phyloP scores from a whole-genome alignment of 2,113 vertebrate genomes.

The Ia io region DNA sequence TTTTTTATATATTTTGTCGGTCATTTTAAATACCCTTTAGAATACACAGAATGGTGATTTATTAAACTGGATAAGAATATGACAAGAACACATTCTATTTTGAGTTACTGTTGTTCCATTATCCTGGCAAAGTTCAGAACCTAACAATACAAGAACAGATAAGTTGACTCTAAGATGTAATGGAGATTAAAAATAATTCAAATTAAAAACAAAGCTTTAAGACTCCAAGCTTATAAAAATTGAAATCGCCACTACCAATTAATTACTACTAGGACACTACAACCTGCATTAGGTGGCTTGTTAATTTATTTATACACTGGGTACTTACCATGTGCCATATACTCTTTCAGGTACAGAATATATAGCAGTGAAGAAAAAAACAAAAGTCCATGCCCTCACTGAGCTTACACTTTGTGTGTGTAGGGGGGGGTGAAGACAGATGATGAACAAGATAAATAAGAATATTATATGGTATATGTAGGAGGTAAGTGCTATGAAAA shows the following conservation, averaged over 20 bases:
- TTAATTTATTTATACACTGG: background rate
- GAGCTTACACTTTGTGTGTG: background rate
- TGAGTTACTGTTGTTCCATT: background rate
- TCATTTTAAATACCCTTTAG: background rate
- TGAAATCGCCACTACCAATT: background rate
- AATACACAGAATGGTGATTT: constrained; percentile 17
- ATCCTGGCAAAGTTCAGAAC: background rate
- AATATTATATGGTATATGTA: background rate
- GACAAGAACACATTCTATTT: background rate
- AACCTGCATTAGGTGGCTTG: background rate
- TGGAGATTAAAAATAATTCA: background rate
- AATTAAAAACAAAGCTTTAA: constrained; percentile 28
- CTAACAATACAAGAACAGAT: background rate
- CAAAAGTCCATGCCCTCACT: background rate
- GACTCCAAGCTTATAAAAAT: background rate
- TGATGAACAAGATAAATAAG: background rate
- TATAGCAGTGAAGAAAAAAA: background rate
- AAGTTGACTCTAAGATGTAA: background rate
- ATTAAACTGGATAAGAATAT: background rate
- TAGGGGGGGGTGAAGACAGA: background rate
- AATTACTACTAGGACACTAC: background rate
- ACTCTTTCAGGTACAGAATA: constrained; percentile 1
- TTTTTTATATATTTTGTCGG: background rate
- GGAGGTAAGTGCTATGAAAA: background rate
- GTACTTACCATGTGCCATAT: background rate